These are phyloP conservation scores for human DNA, from an alignment of 2,113 vertebrate genomes.

Conservation along the genomic window DNA sequence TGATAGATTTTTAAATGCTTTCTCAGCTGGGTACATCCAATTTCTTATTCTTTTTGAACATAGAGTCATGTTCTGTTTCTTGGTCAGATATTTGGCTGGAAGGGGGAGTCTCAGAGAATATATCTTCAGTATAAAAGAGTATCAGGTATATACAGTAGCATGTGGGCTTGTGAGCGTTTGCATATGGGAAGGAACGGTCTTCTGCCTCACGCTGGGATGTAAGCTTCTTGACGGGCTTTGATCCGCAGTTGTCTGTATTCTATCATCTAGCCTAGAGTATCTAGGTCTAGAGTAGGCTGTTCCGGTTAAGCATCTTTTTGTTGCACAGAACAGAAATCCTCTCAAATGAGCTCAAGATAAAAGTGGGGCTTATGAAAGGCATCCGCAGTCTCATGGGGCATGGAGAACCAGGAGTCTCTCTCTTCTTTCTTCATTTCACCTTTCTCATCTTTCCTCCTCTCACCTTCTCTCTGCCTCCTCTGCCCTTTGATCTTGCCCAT, in stretches of 20 bases:
- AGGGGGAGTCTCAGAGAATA: neutral
- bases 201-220: neutral
- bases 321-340: neutral
- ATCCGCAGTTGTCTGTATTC: neutral
- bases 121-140: neutral
- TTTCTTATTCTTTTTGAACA: neutral
- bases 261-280: neutral
- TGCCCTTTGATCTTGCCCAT: neutral
- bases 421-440: neutral
- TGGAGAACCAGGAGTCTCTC: neutral
- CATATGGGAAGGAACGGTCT: neutral
- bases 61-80: neutral
- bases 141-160: neutral
- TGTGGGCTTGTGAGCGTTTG: fast-evolving
- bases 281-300: neutral
- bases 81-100: neutral
- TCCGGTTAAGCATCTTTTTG: neutral
- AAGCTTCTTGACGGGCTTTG: neutral
- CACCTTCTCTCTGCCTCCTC: neutral
- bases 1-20: neutral
- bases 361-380: neutral
- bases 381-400: neutral
- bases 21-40: neutral
- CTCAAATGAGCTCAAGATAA: neutral
- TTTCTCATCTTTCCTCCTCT: neutral